Conservation (phyloP, 2,797 vertebrate genomes). For the Chromis chromis region DNA sequence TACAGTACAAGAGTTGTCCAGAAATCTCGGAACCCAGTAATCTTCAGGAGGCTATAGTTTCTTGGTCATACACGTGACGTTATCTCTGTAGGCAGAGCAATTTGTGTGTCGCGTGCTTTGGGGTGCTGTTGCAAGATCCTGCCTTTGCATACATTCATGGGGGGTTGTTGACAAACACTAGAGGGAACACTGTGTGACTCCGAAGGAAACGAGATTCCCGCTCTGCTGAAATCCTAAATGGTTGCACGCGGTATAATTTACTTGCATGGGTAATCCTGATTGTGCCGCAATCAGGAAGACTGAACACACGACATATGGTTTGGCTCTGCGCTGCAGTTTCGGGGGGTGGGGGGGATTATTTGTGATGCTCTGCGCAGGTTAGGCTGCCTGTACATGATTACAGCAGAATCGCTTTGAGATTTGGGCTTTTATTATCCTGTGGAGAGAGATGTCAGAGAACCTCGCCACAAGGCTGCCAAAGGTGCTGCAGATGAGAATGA, state of each 20-base stretch:
- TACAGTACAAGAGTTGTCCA: not conserved
- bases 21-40: constrained; percentile 24
- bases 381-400: constrained; percentile 22
- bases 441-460: constrained; percentile 7
- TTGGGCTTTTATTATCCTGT: constrained; percentile 2
- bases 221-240: constrained; percentile 34
- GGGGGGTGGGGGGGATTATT: constrained; percentile 54
- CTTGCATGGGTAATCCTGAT: constrained; percentile 43
- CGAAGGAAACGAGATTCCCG: constrained; percentile 19
- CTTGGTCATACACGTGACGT: not conserved
- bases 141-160: constrained; percentile 37
- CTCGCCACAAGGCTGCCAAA: not conserved
- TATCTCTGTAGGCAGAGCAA: constrained; percentile 36
- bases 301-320: constrained; percentile 49
- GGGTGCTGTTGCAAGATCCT: constrained; percentile 30
- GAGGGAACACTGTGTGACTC: constrained; percentile 6
- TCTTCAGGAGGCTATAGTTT: constrained; percentile 12
- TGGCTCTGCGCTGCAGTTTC: constrained; percentile 38
- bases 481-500: not conserved
- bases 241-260: constrained; percentile 33
- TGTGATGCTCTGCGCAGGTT: constrained; percentile 39
- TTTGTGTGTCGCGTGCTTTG: constrained; percentile 24
- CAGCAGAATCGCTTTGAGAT: constrained; percentile 9
- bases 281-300: constrained; percentile 32
- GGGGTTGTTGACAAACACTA: constrained; percentile 40